A percentile compares a stretch with the other conserved stretches of the same genome.
These are phyloP conservation scores for Lomographa bimaculata DNA, from an alignment of 2,888 invertebrate genomes.

Conservation along the genomic window DNA sequence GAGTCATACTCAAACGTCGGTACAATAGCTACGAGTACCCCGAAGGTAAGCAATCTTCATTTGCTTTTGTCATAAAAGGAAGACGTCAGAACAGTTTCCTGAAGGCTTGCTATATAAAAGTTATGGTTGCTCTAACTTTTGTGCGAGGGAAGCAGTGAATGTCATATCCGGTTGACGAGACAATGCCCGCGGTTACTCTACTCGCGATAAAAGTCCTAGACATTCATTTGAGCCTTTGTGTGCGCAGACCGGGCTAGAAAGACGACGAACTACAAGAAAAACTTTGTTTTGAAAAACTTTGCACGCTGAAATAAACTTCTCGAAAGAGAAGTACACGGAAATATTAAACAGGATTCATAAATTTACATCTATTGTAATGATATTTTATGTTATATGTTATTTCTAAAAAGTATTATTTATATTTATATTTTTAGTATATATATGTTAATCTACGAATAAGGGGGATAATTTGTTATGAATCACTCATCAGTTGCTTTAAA, in stretches of 20 bases:
- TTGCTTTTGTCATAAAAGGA: slow-evolving; percentile 26
- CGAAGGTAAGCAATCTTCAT: slow-evolving; percentile 27
- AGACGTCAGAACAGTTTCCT: slow-evolving; percentile 28
- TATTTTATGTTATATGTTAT: too few species aligned
- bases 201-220: slow-evolving; percentile 35
- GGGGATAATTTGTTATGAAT: too few species aligned
- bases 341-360: slow-evolving; percentile 5
- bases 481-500: too few species aligned
- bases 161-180: slow-evolving; percentile 37
- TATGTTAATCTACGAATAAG: too few species aligned
- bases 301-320: slow-evolving; percentile 4
- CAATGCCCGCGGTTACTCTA: slow-evolving; percentile 36
- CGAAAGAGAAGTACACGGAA: slow-evolving; percentile 12
- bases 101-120: slow-evolving; percentile 27
- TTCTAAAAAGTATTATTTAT: too few species aligned
- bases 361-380: neutral
- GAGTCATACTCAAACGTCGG: slow-evolving; percentile 12
- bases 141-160: slow-evolving; percentile 32
- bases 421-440: too few species aligned
- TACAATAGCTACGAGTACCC: slow-evolving; percentile 20
- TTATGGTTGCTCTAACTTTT: slow-evolving; percentile 33
- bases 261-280: slow-evolving; percentile 30
- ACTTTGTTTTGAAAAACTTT: slow-evolving; percentile 25
- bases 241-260: slow-evolving; percentile 27
- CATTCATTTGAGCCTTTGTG: slow-evolving; percentile 37